Evolutionary conservation across 2,113 vertebrate genomes (phyloP).

Genomic region (Takifugu bimaculatus): DNA sequence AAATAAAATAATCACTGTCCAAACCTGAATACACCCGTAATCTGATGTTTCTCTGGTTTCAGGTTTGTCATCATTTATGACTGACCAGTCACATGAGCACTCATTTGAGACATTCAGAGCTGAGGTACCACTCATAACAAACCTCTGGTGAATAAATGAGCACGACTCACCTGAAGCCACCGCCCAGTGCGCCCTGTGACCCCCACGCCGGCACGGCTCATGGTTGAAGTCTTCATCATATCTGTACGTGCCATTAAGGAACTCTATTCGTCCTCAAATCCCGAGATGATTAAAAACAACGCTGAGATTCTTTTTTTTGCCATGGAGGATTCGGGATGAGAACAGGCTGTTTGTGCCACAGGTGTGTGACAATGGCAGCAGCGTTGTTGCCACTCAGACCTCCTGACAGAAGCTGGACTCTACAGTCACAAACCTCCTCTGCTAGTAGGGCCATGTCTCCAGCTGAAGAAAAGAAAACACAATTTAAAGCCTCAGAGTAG

Average conservation of each 20-base stretch:
- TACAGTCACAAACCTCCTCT: conserved; percentile 76
- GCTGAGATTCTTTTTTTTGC: not conserved
- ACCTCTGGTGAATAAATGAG: not conserved
- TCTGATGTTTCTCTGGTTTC: not conserved
- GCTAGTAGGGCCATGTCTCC: conserved; percentile 81
- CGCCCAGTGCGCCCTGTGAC: conserved; percentile 87
- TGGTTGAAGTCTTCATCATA: conserved; percentile 91
- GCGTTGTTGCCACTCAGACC: conserved; percentile 77
- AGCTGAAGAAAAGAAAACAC: conserved; percentile 61
- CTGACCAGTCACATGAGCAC: not conserved
- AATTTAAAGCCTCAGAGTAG: not conserved
- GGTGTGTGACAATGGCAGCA: conserved; percentile 71
- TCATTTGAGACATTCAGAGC: not conserved
- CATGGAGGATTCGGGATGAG: conserved; percentile 84
- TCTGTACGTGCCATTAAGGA: conserved; percentile 70
- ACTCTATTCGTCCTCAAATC: not conserved
- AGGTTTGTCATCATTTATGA: not conserved
- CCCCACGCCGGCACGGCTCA: conserved; percentile 78
- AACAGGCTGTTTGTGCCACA: conserved; percentile 74
- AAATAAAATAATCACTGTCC: too few species aligned
- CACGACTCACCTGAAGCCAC: conserved; percentile 76
- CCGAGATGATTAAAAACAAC: not conserved
- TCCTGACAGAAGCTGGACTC: conserved; percentile 71
- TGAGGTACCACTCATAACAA: not conserved
- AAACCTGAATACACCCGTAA: too few species aligned